Evolutionary conservation across 2,797 vertebrate species (phyloP), one percentile per base, ranked within the genome.

Genomic region (Melanotaenia boesemani): DNA sequence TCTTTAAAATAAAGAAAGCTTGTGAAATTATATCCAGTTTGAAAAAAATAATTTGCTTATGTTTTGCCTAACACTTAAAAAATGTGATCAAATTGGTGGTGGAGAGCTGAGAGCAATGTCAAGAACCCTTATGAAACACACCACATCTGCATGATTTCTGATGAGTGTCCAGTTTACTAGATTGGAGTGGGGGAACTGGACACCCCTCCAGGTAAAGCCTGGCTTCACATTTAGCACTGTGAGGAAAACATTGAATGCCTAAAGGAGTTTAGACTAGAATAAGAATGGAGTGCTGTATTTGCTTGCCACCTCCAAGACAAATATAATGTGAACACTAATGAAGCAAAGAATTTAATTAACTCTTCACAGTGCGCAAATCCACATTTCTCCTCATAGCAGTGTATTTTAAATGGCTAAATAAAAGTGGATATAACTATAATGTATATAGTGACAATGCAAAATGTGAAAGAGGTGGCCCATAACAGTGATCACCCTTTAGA

Each of bases 171-270:
- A 30, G 15, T 58, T 28, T 34, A 6, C 24, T 24, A 39, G 46
- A 55, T 44, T 56, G 28, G 9, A 48, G 8, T 11, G 26, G 44
- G 55, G 50, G 28, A 63, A 20, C n/a, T 12, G 24, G 60, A 22
- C 65, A 56, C 41, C 36, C 66, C 32, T 73, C 24, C 36, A 66
- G 56, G 54, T 39, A 41, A 58, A 58, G 22, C 30, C 57, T 39
- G 57, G 56, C 28, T 13, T 20, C 20, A 22, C 41, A 59, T 22
- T 26, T 12, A 9, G 6, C 5, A 15, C 32, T 28, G 32, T 52
- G 50, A 54, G 28, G 6, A 37, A 37, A 61, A 11, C 28, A 59
- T n/a, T 44, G 12, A 44, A 28, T 15, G 58, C 1, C 50, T 41
- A 26, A n/a, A 63, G 32, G 24, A 62, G 58, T 41, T 72, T 39